Evolutionary conservation across 2,797 vertebrate genomes (phyloP), one percentile per base, ranked within the genome.

Genomic region (Steatocranus sp.): DNA sequence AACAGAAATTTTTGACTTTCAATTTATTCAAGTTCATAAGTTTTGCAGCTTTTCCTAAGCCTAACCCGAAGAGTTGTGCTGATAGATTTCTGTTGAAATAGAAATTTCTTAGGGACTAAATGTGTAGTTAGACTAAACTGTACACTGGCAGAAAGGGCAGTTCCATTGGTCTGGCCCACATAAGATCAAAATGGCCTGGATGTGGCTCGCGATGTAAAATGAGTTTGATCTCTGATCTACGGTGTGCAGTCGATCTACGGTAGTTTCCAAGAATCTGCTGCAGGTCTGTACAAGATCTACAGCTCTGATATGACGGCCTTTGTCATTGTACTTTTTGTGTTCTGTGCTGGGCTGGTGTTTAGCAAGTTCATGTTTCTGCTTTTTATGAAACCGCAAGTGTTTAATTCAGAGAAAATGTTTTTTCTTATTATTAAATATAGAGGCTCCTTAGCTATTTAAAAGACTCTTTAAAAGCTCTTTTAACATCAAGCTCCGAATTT

Each of bases 151-250:
- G 30, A 34, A 61, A 61, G 56, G 30, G 30, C 0, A 61, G 56
- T 34, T 34, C 6, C 30, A n/a, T 1, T 61, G 30, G 1, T 34
- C 1, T 0, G 56, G 30, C 0, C 56, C 56, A 61, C 56, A 61
- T 61, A 34, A 12, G 30, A 61, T 61, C 56, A 61, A 61, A 61
- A 7, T 34, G 2, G 30, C 30, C 17, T 61, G 56, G 56, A 61
- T n/a, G 56, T 7, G 0, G 30, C 17, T 58, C 4, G 7, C 7
- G 23, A 25, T 53, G 23, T 4, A 25, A 53, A 53, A 53, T 25
- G 51, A 53, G 51, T 27, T 53, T 53, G 51, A 53, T 53, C 51
- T 54, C 10, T 61, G 56, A 61, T n/a, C 56, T 11, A 25, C 1
- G 51, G 54, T 32, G 11, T 38, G 34, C 34, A 34, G 56, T 61